These are phyloP conservation scores for Bothrops jararaca DNA, from an alignment of 2,113 vertebrate genomes.

Conservation along the genomic window DNA sequence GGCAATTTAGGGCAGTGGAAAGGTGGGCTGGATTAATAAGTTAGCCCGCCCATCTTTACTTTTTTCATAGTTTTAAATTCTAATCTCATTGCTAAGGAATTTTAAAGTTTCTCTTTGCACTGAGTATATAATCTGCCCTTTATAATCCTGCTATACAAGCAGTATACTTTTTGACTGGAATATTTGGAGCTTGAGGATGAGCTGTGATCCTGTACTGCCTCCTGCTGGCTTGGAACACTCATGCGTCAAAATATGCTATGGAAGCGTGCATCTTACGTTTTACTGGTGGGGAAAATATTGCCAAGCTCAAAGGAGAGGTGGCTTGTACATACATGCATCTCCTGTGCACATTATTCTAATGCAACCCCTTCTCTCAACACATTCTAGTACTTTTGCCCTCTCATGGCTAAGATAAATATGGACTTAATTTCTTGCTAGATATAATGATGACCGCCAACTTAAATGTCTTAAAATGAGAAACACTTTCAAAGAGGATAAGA, in stretches of 20 bases:
- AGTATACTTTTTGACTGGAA: background rate
- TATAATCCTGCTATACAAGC: background rate
- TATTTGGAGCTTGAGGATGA: background rate
- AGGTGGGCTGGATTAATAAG: background rate
- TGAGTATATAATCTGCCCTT: background rate
- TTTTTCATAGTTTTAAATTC: background rate
- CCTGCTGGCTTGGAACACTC: background rate
- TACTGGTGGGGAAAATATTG: background rate
- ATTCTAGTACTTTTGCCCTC: background rate
- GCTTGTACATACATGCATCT: background rate
- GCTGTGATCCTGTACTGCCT: background rate
- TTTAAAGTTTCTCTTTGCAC: background rate
- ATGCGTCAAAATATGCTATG: background rate
- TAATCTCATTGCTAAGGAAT: background rate
- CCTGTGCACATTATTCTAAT: background rate
- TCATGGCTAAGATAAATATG: background rate
- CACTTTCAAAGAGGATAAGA: background rate
- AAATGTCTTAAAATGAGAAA: background rate
- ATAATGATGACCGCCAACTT: background rate
- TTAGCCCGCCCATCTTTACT: background rate
- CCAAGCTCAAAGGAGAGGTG: background rate
- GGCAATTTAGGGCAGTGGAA: background rate
- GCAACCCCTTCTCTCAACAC: background rate
- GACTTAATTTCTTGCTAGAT: background rate
- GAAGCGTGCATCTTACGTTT: background rate